A percentile compares a stretch with the other conserved stretches of the same genome.
Conservation (phyloP, 1,140 invertebrate species). For the Rhyacophila brunnea region DNA sequence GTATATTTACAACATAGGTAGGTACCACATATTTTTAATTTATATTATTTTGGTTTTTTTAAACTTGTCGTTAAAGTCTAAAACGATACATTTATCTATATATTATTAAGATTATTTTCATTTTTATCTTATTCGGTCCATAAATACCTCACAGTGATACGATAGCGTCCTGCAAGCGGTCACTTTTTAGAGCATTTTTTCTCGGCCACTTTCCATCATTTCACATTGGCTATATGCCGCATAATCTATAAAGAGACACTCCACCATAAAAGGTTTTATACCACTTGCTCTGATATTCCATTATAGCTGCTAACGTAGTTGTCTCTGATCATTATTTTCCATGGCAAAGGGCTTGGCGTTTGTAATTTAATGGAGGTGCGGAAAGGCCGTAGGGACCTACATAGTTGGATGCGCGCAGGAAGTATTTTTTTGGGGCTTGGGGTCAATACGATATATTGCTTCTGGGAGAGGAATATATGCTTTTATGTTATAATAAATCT, state of each 20-base stretch:
- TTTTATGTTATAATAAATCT: conserved; percentile 24
- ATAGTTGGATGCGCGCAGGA: conserved; percentile 4
- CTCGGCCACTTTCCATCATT: conserved; percentile 23
- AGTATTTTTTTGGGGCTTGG: conserved; percentile 7
- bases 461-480: conserved; percentile 6
- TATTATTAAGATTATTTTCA: too few species aligned
- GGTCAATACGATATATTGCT: conserved; percentile 18
- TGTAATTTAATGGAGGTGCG: neutral
- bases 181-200: conserved; percentile 22
- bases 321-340: neutral
- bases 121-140: too few species aligned
- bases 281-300: neutral
- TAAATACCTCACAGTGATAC: too few species aligned
- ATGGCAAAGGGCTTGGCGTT: neutral
- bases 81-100: too few species aligned
- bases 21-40: too few species aligned
- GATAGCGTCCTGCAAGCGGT: conserved; percentile 10
- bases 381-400: conserved; percentile 2
- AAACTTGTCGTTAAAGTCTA: too few species aligned
- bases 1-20: too few species aligned
- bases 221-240: conserved; percentile 15
- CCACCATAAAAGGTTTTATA: conserved; percentile 2
- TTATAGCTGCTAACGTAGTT: neutral
- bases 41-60: too few species aligned
- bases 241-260: conserved; percentile 16